phyloP scores from a whole-genome alignment of 2,113 vertebrate species.

The Phylloscopus trochiloides region DNA sequence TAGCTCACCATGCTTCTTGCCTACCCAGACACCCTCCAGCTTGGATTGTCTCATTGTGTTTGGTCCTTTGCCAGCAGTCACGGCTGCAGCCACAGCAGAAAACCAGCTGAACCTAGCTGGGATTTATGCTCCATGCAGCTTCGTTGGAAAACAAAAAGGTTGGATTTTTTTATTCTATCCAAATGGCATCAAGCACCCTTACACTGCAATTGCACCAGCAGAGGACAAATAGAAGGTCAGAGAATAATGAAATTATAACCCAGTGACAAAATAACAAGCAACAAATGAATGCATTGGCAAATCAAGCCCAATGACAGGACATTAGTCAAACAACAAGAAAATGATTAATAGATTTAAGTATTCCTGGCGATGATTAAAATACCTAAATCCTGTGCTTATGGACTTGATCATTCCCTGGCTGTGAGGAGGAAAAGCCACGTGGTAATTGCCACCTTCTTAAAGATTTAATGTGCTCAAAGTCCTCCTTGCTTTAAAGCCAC shows the following conservation, averaged over 20 bases:
- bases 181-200: background rate
- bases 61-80: background rate
- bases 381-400: background rate
- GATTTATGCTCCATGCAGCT: background rate
- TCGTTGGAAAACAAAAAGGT: background rate
- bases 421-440: background rate
- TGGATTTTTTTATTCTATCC: background rate
- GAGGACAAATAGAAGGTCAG: slow-evolving; percentile 41
- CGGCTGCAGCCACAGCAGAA: background rate
- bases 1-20: background rate
- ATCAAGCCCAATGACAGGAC: background rate
- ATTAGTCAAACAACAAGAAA: slow-evolving; percentile 28
- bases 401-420: background rate
- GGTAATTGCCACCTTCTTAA: background rate
- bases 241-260: slow-evolving; percentile 31
- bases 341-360: slow-evolving; percentile 28
- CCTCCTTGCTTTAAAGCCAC: background rate
- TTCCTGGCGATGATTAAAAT: background rate
- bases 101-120: background rate
- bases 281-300: slow-evolving; percentile 1
- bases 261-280: slow-evolving; percentile 17
- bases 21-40: background rate
- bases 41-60: background rate
- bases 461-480: background rate
- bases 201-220: background rate